Conservation (phyloP, 2,113 vertebrate species). For the Nerophis ophidion region DNA sequence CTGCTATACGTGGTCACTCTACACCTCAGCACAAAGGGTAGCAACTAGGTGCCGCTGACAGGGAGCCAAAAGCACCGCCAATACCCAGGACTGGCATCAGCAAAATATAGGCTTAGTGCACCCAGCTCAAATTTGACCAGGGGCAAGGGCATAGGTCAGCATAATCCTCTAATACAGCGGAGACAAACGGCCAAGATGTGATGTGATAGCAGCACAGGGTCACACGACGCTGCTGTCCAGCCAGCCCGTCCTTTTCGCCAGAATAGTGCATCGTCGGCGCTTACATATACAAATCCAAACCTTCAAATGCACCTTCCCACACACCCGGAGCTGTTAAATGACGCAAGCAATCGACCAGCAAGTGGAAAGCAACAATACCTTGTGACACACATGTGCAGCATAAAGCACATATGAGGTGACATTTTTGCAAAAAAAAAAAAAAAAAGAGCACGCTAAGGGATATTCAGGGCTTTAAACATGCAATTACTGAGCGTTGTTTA, state of each 20-base stretch:
- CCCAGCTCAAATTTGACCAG: slow-evolving; percentile 43
- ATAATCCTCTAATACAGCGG: slow-evolving; percentile 54
- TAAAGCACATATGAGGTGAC: too few relatives aligned
- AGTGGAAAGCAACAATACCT: too few relatives aligned
- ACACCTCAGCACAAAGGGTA: neutral
- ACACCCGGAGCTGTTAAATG: too few relatives aligned
- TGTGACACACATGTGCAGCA: too few relatives aligned
- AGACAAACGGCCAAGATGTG: slow-evolving; percentile 47
- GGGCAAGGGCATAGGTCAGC: slow-evolving; percentile 37
- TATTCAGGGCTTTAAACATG: slow-evolving; percentile 15
- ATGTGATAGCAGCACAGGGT: slow-evolving; percentile 51
- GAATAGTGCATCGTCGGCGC: neutral
- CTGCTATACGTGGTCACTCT: neutral
- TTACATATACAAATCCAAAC: too few relatives aligned
- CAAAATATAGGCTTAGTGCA: slow-evolving; percentile 41
- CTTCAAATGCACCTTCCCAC: too few relatives aligned
- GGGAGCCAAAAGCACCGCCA: slow-evolving; percentile 17
- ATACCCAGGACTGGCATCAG: slow-evolving; percentile 15
- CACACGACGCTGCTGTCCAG: slow-evolving; percentile 24
- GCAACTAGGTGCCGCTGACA: slow-evolving; percentile 18
- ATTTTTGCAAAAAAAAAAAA: too few relatives aligned
- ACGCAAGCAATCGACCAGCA: too few relatives aligned
- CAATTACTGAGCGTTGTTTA: slow-evolving; percentile 52
- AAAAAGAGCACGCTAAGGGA: neutral
- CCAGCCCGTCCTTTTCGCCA: slow-evolving; percentile 9